Percentiles rank a stretch among this genome's conserved stretches.
Evolutionary conservation across 2,113 vertebrate genomes (phyloP).

Genomic region (Stigmatopora nigra): DNA sequence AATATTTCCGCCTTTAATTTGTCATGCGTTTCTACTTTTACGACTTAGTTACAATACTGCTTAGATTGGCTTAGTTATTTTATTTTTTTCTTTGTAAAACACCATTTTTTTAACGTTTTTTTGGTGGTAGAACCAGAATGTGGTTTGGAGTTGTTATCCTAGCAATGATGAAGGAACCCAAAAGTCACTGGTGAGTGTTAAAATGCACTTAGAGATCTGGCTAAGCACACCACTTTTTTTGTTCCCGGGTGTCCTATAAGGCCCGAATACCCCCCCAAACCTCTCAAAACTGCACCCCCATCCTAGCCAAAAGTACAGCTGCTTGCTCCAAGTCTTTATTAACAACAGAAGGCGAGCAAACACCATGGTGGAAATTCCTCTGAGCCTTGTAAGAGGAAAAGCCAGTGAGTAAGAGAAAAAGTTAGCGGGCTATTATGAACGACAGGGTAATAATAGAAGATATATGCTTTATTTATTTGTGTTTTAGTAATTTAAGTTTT

Average conservation of each 20-base stretch:
- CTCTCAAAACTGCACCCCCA: no score
- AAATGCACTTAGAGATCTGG: slow-evolving; percentile 42
- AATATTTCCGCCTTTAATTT: slow-evolving; percentile 1
- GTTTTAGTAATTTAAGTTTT: background rate
- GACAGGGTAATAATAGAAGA: background rate
- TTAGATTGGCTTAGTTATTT: slow-evolving; percentile 13
- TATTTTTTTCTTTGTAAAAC: slow-evolving; percentile 17
- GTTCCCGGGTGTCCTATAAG: slow-evolving; percentile 37
- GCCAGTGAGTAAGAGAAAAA: slow-evolving; percentile 9
- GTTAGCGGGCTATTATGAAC: background rate
- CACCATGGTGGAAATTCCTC: slow-evolving; percentile 47
- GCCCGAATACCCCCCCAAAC: slow-evolving; percentile 21
- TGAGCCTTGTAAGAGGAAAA: slow-evolving; percentile 24
- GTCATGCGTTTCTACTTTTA: background rate
- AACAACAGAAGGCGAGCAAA: slow-evolving; percentile 62
- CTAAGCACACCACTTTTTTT: slow-evolving; percentile 22
- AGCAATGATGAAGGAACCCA: slow-evolving; percentile 21
- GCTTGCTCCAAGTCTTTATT: slow-evolving; percentile 64
- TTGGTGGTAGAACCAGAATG: slow-evolving; percentile 18
- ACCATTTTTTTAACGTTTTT: slow-evolving; percentile 20
- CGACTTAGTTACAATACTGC: background rate
- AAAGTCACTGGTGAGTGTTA: slow-evolving; percentile 40
- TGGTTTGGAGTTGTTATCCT: slow-evolving; percentile 29
- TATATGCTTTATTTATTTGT: background rate
- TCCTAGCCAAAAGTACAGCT: slow-evolving; percentile 45